These are phyloP conservation scores for Kryptolebias ocellatus DNA, from an alignment of 2,797 vertebrate genomes.

Conservation along the genomic window DNA sequence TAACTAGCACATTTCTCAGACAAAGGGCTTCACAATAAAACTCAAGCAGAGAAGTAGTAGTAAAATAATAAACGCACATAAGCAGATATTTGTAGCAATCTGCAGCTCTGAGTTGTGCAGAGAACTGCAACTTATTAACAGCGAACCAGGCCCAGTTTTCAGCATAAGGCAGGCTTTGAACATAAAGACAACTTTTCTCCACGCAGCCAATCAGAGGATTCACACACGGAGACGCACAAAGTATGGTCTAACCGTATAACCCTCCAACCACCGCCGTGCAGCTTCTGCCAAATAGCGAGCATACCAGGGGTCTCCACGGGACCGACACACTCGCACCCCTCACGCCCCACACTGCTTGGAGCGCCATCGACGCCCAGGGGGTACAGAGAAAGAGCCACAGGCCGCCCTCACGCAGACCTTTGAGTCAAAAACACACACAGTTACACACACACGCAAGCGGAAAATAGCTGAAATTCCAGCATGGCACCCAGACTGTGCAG, in stretches of 20 bases:
- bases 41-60: not conserved
- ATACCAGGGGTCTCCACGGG: slow-evolving; percentile 71
- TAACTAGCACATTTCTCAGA: too few species aligned
- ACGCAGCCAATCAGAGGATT: slow-evolving; percentile 55
- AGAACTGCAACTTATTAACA: slow-evolving; percentile 5
- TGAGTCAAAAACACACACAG: slow-evolving; percentile 17
- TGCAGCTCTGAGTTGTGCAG: slow-evolving; percentile 15
- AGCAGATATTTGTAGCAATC: not conserved
- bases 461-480: slow-evolving; percentile 81
- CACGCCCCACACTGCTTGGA: slow-evolving; percentile 52
- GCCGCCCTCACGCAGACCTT: slow-evolving; percentile 30
- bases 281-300: slow-evolving; percentile 66
- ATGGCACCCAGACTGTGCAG: slow-evolving; percentile 64
- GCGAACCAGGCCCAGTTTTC: slow-evolving; percentile 32
- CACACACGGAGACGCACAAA: slow-evolving; percentile 32
- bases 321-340: slow-evolving; percentile 52
- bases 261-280: slow-evolving; percentile 43
- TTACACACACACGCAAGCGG: slow-evolving; percentile 45
- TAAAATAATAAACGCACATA: not conserved
- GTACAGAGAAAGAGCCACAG: slow-evolving; percentile 35
- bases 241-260: slow-evolving; percentile 46
- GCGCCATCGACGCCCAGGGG: slow-evolving; percentile 50
- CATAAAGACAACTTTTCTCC: slow-evolving; percentile 50
- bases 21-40: too few species aligned
- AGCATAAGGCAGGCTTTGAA: slow-evolving; percentile 41